Evolutionary conservation across 2,113 vertebrate genomes (phyloP).

Genomic region (Gallinago media): DNA sequence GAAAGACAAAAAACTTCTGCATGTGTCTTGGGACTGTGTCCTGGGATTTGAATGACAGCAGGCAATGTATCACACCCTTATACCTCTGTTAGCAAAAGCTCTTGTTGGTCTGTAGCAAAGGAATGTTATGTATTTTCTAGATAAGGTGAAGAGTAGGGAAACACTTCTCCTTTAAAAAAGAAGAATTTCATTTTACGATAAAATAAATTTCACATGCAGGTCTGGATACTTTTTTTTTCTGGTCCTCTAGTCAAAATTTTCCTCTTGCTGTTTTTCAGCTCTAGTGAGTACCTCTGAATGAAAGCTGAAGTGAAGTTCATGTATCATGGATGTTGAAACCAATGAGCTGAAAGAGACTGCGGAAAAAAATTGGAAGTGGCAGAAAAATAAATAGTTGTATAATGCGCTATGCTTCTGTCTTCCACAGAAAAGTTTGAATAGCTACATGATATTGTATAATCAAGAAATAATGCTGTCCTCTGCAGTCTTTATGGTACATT

Average conservation of each 20-base stretch:
- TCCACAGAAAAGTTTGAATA: neutral
- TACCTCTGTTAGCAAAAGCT: neutral
- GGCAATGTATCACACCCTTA: neutral
- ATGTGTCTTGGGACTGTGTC: neutral
- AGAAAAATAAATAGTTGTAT: constrained; percentile 33
- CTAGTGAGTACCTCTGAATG: neutral
- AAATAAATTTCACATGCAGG: neutral
- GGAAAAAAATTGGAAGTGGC: neutral
- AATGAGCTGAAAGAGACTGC: neutral
- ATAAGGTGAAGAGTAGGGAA: neutral
- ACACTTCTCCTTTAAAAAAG: neutral
- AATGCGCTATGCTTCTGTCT: neutral
- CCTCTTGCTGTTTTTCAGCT: neutral
- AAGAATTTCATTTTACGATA: rapidly evolving
- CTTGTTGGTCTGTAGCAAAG: neutral
- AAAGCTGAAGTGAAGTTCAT: neutral
- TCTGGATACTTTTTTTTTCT: neutral
- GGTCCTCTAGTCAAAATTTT: neutral
- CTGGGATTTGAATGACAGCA: neutral
- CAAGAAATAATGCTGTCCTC: constrained; percentile 26
- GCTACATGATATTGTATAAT: constrained; percentile 19
- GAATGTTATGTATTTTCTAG: neutral
- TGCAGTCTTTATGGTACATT: constrained; percentile 2
- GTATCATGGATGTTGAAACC: neutral
- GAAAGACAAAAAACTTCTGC: neutral